phyloP scores from a whole-genome alignment of 1,140 invertebrate genomes.

The Orius insidiosus region DNA sequence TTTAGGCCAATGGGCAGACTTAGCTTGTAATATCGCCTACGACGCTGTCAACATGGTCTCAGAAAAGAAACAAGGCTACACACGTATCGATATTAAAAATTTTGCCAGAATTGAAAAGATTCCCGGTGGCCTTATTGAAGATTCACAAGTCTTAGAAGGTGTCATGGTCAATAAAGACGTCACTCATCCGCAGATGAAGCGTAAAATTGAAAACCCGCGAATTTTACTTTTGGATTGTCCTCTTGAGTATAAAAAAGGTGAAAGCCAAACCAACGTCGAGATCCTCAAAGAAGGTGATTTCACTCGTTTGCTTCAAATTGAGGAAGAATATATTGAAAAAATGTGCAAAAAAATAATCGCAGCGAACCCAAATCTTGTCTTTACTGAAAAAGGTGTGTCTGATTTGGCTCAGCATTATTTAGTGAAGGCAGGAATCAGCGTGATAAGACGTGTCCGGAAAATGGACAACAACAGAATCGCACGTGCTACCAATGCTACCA shows the following conservation, averaged over 20 bases:
- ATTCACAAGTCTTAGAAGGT: constrained; percentile 83
- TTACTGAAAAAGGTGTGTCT: constrained; percentile 97
- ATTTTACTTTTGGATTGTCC: constrained; percentile 90
- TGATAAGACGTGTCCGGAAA: constrained; percentile 81
- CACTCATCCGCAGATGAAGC: constrained; percentile 91
- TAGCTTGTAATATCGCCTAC: constrained; percentile 89
- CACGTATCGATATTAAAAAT: constrained; percentile 95
- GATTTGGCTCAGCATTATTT: constrained; percentile 79
- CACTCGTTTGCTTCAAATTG: constrained; percentile 75
- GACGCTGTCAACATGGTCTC: constrained; percentile 86
- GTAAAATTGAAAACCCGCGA: constrained; percentile 88
- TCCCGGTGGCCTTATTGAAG: constrained; percentile 88
- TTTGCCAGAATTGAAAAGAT: constrained; percentile 97
- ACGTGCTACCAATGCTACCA: constrained; percentile 87
- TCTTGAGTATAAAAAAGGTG: constrained; percentile 97
- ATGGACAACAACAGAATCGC: constrained; percentile 95
- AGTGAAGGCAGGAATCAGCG: constrained; percentile 83
- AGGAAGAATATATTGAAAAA: constrained; percentile 88
- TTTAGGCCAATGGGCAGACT: constrained; percentile 73
- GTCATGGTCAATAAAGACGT: constrained; percentile 99
- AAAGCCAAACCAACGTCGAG: constrained; percentile 96
- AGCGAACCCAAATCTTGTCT: constrained; percentile 88
- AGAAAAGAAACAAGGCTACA: constrained; percentile 71
- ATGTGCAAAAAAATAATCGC: constrained; percentile 88
- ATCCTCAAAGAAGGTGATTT: constrained; percentile 92